phyloP scores from a whole-genome alignment of 2,888 invertebrate genomes.

The Pelosia muscerda region DNA sequence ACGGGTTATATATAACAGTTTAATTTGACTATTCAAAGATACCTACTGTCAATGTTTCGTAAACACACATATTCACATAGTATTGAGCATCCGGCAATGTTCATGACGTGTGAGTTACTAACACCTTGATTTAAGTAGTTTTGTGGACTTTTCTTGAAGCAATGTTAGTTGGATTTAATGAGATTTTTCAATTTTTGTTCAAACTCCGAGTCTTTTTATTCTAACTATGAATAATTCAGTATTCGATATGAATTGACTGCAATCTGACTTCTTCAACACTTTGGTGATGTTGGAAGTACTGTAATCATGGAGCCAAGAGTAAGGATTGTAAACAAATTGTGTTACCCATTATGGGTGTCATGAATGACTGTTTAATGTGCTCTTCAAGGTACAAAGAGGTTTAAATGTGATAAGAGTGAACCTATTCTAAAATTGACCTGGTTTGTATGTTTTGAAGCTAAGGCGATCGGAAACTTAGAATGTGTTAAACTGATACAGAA shows the following conservation, averaged over 20 bases:
- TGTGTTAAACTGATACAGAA: too few relatives aligned
- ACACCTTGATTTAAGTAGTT: conserved; percentile 13
- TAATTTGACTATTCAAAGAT: not conserved
- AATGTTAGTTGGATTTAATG: not conserved
- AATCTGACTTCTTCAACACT: too few relatives aligned
- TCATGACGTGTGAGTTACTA: conserved; percentile 31
- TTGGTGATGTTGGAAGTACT: too few relatives aligned
- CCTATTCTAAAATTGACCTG: too few relatives aligned
- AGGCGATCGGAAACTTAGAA: too few relatives aligned
- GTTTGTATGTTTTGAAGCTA: too few relatives aligned
- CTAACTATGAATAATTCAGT: too few relatives aligned
- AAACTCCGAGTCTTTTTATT: too few relatives aligned
- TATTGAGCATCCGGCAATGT: conserved; percentile 34
- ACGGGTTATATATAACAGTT: not conserved
- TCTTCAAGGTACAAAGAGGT: not conserved
- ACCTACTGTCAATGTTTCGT: conserved; percentile 7
- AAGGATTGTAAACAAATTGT: too few relatives aligned
- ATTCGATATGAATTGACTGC: too few relatives aligned
- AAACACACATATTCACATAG: conserved; percentile 16
- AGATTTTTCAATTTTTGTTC: too few relatives aligned
- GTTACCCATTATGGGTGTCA: not conserved
- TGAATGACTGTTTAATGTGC: not conserved
- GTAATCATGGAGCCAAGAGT: too few relatives aligned
- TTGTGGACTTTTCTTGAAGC: conserved; percentile 2
- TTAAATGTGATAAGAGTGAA: not conserved